phyloP scores from a whole-genome alignment of 2,888 invertebrate species.

The Pristionchus japonicus region DNA sequence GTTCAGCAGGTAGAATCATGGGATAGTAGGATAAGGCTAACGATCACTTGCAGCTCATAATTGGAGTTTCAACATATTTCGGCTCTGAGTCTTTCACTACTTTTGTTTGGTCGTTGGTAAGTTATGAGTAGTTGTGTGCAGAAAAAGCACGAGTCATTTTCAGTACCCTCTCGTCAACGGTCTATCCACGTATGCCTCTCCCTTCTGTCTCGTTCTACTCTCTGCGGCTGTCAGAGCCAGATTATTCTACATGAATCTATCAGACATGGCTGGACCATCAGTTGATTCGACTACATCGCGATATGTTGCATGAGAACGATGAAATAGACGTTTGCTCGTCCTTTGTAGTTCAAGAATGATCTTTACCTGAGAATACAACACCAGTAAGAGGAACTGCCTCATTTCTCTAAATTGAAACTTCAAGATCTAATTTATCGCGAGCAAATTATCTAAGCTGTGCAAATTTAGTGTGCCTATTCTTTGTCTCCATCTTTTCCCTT shows the following conservation, averaged over 20 bases:
- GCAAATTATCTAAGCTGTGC: too few relatives aligned
- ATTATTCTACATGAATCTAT: neutral
- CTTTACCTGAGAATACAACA: too few relatives aligned
- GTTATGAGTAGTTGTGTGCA: neutral
- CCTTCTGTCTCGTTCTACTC: neutral
- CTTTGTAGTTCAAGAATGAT: too few relatives aligned
- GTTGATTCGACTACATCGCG: neutral
- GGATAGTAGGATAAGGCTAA: neutral
- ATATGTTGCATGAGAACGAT: neutral
- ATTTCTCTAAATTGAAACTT: too few relatives aligned
- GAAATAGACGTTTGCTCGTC: too few relatives aligned
- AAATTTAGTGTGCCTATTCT: too few relatives aligned
- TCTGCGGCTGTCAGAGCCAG: neutral
- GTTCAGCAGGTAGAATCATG: neutral
- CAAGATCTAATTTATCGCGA: too few relatives aligned
- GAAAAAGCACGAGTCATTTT: neutral
- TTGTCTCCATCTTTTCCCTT: too few relatives aligned
- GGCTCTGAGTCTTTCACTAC: neutral
- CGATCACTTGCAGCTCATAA: neutral
- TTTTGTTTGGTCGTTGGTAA: neutral
- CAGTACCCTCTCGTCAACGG: neutral
- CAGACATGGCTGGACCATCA: neutral
- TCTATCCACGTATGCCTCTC: neutral
- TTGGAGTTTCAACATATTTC: neutral
- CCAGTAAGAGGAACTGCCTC: too few relatives aligned